These are phyloP conservation scores for Fabriciana adippe DNA, from an alignment of 2,888 invertebrate genomes.

Conservation along the genomic window DNA sequence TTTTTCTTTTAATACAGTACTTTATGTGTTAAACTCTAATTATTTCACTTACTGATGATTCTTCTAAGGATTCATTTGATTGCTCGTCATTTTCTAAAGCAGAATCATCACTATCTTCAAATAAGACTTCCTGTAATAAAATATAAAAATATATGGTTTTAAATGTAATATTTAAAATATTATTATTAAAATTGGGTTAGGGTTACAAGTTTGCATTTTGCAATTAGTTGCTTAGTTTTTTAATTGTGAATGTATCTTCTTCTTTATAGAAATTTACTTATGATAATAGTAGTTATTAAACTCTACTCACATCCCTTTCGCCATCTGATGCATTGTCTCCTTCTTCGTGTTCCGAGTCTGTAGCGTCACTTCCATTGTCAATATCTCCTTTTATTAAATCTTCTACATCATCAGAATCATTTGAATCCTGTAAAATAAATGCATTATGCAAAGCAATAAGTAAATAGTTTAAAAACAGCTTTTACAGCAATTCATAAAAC, in stretches of 20 bases:
- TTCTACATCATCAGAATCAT: constrained; percentile 46
- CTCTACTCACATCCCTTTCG: constrained; percentile 67
- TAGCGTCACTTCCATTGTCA: constrained; percentile 56
- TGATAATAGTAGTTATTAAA: background rate
- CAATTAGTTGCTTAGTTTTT: too few species aligned
- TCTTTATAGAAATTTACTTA: background rate
- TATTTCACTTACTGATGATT: constrained; percentile 61
- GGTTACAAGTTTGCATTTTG: too few species aligned
- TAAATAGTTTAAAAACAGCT: background rate
- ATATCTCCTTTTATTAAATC: constrained; percentile 57
- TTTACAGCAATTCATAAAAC: background rate
- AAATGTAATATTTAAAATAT: background rate
- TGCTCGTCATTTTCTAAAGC: constrained; percentile 61
- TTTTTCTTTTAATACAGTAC: background rate
- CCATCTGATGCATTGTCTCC: constrained; percentile 67
- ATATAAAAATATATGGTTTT: background rate
- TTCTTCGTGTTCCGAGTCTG: constrained; percentile 71
- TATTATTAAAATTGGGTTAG: too few species aligned
- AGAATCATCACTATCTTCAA: constrained; percentile 81
- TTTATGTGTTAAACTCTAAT: background rate
- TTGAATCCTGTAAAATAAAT: constrained; percentile 41
- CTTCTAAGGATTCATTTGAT: constrained; percentile 41
- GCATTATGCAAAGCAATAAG: constrained; percentile 13
- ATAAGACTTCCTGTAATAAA: constrained; percentile 69
- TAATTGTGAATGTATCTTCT: too few species aligned